Evolutionary conservation across 2,797 vertebrate genomes (phyloP), one percentile per base, ranked within the genome.

Genomic region (Brotula barbata): DNA sequence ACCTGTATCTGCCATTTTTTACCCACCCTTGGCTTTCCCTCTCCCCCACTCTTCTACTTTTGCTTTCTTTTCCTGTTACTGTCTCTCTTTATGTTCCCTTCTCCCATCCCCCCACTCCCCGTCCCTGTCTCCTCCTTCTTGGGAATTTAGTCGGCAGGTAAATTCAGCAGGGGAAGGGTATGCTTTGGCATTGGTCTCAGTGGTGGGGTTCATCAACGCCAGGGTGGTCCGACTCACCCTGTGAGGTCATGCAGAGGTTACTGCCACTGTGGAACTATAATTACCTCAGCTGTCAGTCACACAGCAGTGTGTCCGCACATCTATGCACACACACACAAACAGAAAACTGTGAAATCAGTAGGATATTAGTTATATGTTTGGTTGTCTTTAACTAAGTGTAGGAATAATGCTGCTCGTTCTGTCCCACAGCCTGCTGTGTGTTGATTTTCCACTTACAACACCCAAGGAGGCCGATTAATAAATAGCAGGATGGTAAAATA

Each of bases 281-380:
- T 89, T 87, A 88, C 85, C 76, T 81, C 49, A 50, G 68, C 80
- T 88, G 88, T 87, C 88, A 69, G n/a, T 88, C 88, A 89, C 75
- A 68, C 64, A 54, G 71, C 50, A 68, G 44, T 22, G 12, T 2
- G 7, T 48, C 49, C 50, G 34, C 47, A 65, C 68, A 54, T 37
- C 21, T 13, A 11, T 40, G 13, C 42, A 44, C 34, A 60, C 39
- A 55, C 17, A 54, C 14, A 37, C n/a, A 48, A 20, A 31, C n/a
- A 47, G 3, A 33, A 6, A n/a, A 31, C 39, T 68, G 41, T 59
- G 51, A 72, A 60, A 37, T 50, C 37, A 42, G 42, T 46, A 23
- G 40, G 50, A 34, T 11, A 64, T 17, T 67, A 71, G 71, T 59
- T 60, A 49, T 47, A 50, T 14, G 45, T 67, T 62, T 54, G 50